These are phyloP conservation scores for Hypsopygia costalis DNA, from an alignment of 2,888 invertebrate genomes.

Conservation along the genomic window DNA sequence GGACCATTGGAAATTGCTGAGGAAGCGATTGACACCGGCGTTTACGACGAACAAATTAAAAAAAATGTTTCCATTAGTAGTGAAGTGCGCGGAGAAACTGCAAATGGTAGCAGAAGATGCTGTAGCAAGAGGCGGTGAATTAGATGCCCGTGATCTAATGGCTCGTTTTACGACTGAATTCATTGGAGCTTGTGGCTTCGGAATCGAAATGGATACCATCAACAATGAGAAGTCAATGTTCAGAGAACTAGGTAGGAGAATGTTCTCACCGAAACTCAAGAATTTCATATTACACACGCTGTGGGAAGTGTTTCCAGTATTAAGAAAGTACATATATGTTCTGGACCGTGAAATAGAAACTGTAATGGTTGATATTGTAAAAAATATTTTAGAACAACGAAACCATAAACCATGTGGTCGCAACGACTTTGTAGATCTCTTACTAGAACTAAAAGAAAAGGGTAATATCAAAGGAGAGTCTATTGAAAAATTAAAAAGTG, in stretches of 20 bases:
- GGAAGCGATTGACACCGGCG: constrained; percentile 55
- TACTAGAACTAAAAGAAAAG: constrained; percentile 29
- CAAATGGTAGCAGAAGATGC: constrained; percentile 32
- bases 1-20: constrained; percentile 52
- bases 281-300: constrained; percentile 23
- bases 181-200: constrained; percentile 55
- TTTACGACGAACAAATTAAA: constrained; percentile 58
- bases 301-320: constrained; percentile 42
- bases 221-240: constrained; percentile 44
- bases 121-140: constrained; percentile 25
- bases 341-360: constrained; percentile 23
- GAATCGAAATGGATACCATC: constrained; percentile 43
- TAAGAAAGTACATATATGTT: constrained; percentile 25
- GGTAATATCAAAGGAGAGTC: constrained; percentile 50
- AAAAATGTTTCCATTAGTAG: constrained; percentile 58
- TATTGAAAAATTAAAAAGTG: constrained; percentile 34
- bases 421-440: constrained; percentile 47
- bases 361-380: constrained; percentile 30
- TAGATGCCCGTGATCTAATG: constrained; percentile 46
- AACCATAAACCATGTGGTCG: constrained; percentile 45
- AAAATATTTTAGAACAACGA: constrained; percentile 39
- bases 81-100: constrained; percentile 51
- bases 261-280: constrained; percentile 30
- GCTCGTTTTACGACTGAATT: constrained; percentile 53
- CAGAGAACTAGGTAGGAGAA: constrained; percentile 34